phyloP scores from a whole-genome alignment of 2,113 vertebrate genomes.

The Anseranas semipalmata region DNA sequence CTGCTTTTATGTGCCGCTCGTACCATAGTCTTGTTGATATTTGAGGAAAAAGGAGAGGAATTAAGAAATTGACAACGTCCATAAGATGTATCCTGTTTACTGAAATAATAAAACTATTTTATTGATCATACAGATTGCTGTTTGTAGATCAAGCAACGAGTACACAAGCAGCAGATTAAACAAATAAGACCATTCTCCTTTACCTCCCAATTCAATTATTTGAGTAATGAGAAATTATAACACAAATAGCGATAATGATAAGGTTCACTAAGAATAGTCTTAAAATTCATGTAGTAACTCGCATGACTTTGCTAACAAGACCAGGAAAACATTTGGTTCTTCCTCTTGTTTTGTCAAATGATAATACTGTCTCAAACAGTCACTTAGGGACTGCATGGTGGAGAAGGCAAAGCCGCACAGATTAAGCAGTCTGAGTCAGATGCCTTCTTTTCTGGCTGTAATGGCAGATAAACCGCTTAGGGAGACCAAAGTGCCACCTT shows the following conservation, averaged over 20 bases:
- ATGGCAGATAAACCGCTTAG: neutral
- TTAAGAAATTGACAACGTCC: neutral
- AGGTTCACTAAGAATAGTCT: neutral
- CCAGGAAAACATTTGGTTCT: neutral
- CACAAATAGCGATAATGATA: neutral
- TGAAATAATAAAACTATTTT: neutral
- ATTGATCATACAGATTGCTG: neutral
- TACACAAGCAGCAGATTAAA: neutral
- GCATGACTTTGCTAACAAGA: neutral
- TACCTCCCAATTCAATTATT: neutral
- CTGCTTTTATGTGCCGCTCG: neutral
- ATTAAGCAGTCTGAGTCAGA: neutral
- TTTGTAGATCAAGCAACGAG: neutral
- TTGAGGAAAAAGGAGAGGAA: neutral
- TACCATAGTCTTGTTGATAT: neutral
- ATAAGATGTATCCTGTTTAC: neutral
- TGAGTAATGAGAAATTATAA: neutral
- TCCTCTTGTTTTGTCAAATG: neutral
- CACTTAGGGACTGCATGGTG: neutral
- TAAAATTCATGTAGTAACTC: neutral
- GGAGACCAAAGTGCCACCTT: neutral
- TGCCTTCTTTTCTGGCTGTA: neutral
- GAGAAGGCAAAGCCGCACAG: neutral
- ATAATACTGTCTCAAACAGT: neutral
- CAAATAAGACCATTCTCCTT: neutral